Conservation (phyloP, 2,888 invertebrate species). For the Spodoptera picta region DNA sequence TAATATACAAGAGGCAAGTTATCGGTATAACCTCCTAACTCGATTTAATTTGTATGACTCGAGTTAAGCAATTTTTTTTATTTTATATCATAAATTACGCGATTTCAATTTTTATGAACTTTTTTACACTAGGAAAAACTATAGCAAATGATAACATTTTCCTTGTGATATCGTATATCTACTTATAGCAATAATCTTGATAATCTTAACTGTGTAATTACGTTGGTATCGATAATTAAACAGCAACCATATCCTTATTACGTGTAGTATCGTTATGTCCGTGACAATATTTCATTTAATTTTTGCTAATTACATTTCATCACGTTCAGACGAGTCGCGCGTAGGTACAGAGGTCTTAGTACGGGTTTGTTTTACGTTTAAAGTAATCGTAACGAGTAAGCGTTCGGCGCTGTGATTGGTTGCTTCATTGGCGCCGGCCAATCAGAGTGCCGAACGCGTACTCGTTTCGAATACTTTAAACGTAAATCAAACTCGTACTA, state of each 20-base stretch:
- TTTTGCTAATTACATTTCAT: constrained; percentile 46
- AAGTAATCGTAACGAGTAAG: too few relatives aligned
- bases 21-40: constrained; percentile 55
- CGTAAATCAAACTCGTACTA: too few relatives aligned
- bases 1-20: constrained; percentile 34
- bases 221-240: constrained; percentile 14
- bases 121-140: background rate
- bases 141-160: background rate
- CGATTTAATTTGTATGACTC: constrained; percentile 45
- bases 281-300: constrained; percentile 35
- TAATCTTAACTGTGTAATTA: constrained; percentile 7
- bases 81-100: constrained; percentile 22
- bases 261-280: constrained; percentile 37
- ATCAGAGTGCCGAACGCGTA: too few relatives aligned
- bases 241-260: constrained; percentile 45
- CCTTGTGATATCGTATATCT: constrained; percentile 4
- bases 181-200: background rate
- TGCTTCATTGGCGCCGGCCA: too few relatives aligned
- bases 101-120: constrained; percentile 4
- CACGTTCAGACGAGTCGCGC: constrained; percentile 32
- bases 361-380: too few relatives aligned
- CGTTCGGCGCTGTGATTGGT: too few relatives aligned
- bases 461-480: too few relatives aligned
- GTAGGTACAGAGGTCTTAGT: too few relatives aligned
- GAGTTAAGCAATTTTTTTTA: too few relatives aligned